A percentile compares a stretch with the other conserved stretches of the same genome.
Conservation (phyloP, 2,797 vertebrate genomes). For the Bradypus variegatus region DNA sequence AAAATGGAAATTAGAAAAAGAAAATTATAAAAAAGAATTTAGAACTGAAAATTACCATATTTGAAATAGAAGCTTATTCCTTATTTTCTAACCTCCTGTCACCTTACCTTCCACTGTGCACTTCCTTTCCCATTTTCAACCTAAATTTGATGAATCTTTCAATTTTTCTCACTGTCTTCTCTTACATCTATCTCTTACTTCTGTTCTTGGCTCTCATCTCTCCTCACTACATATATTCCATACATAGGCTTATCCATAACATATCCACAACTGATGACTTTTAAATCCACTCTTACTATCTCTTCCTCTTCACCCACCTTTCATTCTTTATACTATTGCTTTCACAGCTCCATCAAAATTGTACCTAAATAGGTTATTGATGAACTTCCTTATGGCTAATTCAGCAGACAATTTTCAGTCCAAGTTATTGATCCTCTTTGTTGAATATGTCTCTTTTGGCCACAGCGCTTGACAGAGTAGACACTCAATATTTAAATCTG, state of each 20-base stretch:
- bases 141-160: background rate
- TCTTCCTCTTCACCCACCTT: background rate
- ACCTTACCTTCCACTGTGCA: background rate
- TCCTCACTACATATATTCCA: background rate
- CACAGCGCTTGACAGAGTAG: background rate
- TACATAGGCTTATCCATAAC: background rate
- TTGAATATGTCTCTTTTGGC: background rate
- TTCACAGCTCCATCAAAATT: background rate
- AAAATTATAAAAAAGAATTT: background rate
- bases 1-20: background rate
- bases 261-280: background rate
- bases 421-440: background rate
- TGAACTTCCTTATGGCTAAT: background rate
- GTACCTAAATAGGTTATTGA: background rate
- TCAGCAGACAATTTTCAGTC: background rate
- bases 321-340: background rate
- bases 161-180: background rate
- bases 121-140: background rate
- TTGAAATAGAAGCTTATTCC: background rate
- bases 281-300: background rate
- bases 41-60: background rate
- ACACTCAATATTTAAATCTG: background rate
- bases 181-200: background rate
- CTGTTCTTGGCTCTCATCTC: background rate
- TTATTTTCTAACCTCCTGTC: background rate